phyloP scores from a whole-genome alignment of 2,113 vertebrate species.

The Odontesthes bonariensis region DNA sequence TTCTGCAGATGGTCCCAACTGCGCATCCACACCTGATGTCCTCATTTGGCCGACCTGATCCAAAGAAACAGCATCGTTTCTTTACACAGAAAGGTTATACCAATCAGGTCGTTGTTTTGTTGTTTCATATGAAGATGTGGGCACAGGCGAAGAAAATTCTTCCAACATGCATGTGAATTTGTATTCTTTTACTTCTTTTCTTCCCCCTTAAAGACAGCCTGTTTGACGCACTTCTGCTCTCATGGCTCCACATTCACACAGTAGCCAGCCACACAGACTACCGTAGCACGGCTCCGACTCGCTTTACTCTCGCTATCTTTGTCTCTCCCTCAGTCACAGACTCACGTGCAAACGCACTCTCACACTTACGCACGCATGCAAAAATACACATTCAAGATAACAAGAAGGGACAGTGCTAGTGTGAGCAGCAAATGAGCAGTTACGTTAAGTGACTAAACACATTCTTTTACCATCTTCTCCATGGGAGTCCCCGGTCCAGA shows the following conservation, averaged over 20 bases:
- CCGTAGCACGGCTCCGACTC: conserved; percentile 25
- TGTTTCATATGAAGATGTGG: too few relatives aligned
- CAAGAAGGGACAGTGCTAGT: conserved; percentile 72
- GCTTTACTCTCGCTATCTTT: conserved; percentile 18
- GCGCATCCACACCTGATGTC: background rate
- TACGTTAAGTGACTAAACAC: conserved; percentile 86
- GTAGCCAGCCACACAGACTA: conserved; percentile 33
- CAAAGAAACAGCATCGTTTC: background rate
- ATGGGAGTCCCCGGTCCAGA: conserved; percentile 73
- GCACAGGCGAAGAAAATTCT: too few relatives aligned
- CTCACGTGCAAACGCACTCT: conserved; percentile 5
- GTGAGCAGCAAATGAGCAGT: conserved; percentile 82
- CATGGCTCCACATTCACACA: conserved; percentile 37
- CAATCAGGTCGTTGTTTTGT: too few relatives aligned
- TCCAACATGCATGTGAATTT: too few relatives aligned
- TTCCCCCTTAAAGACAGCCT: conserved; percentile 34
- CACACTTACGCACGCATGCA: conserved; percentile 48
- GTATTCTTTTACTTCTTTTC: background rate
- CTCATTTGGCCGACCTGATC: background rate
- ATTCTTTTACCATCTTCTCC: conserved; percentile 77
- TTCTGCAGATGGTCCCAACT: background rate
- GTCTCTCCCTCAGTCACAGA: conserved; percentile 23
- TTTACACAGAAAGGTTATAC: too few relatives aligned
- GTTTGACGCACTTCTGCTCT: conserved; percentile 21
- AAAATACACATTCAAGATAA: conserved; percentile 69